Conservation (phyloP, 35 echinoderm and acorn worm genomes). For the Ophiothrix spiculata region DNA sequence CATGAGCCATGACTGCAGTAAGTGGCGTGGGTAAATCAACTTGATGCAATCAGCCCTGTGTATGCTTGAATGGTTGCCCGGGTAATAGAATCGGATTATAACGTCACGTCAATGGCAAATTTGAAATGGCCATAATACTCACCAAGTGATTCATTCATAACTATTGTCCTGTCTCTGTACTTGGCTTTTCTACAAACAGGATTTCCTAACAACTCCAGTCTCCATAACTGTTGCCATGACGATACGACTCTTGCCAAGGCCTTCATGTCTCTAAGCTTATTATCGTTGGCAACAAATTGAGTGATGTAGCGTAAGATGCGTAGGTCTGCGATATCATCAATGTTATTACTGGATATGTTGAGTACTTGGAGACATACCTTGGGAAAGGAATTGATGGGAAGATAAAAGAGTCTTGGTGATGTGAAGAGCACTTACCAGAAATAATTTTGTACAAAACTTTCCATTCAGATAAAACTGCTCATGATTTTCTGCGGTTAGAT, state of each 20-base stretch:
- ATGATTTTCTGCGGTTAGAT: no score
- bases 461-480: no score
- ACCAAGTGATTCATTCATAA: slow-evolving; percentile 80
- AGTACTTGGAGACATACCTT: slow-evolving; percentile 90
- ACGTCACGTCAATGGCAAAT: no score
- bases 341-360: slow-evolving; percentile 79
- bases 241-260: slow-evolving; percentile 49
- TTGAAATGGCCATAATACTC: slow-evolving; percentile 4
- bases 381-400: not conserved
- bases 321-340: slow-evolving; percentile 87
- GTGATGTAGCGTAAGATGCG: slow-evolving; percentile 67
- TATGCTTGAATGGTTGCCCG: no score
- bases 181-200: slow-evolving; percentile 80
- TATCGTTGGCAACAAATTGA: slow-evolving; percentile 86
- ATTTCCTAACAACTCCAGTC: slow-evolving; percentile 81
- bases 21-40: no score
- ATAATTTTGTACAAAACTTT: no score
- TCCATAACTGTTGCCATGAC: slow-evolving; percentile 75
- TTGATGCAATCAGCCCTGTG: no score
- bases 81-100: no score
- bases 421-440: no score
- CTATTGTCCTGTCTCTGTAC: slow-evolving; percentile 90
- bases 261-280: slow-evolving; percentile 86
- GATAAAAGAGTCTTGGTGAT: no score
- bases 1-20: no score